Evolutionary conservation across 1,140 invertebrate genomes (phyloP).

Genomic region (Magallana angulata): DNA sequence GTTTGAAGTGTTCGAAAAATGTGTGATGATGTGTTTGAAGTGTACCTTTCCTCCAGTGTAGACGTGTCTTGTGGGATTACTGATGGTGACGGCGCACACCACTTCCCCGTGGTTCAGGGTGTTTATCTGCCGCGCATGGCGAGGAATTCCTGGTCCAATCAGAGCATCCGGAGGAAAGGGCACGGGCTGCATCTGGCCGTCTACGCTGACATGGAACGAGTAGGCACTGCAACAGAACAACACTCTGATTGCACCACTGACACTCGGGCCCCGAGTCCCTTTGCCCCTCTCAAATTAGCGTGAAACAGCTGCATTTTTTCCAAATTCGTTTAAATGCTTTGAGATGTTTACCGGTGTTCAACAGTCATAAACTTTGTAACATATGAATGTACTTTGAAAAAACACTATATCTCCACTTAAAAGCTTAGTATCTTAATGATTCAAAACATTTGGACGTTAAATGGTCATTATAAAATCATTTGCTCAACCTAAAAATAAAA

Average conservation of each 20-base stretch:
- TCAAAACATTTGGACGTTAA: neutral
- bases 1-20: no score
- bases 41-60: slow-evolving; percentile 96
- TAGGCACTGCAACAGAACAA: slow-evolving; percentile 86
- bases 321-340: neutral
- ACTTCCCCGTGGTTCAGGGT: slow-evolving; percentile 97
- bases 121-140: slow-evolving; percentile 93
- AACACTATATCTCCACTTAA: neutral
- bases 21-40: neutral
- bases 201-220: slow-evolving; percentile 94
- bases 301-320: neutral
- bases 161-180: slow-evolving; percentile 97
- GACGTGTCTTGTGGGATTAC: slow-evolving; percentile 93
- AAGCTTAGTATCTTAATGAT: slow-evolving; percentile 12
- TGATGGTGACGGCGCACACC: slow-evolving; percentile 92
- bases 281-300: neutral
- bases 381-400: slow-evolving; percentile 1
- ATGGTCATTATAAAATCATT: neutral
- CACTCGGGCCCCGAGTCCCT: neutral
- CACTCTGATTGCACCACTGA: neutral
- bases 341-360: neutral
- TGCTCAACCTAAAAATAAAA: no score
- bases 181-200: slow-evolving; percentile 92
- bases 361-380: neutral
- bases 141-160: slow-evolving; percentile 93